phyloP scores from a whole-genome alignment of 2,797 vertebrate genomes.

The Cottoperca gobio region DNA sequence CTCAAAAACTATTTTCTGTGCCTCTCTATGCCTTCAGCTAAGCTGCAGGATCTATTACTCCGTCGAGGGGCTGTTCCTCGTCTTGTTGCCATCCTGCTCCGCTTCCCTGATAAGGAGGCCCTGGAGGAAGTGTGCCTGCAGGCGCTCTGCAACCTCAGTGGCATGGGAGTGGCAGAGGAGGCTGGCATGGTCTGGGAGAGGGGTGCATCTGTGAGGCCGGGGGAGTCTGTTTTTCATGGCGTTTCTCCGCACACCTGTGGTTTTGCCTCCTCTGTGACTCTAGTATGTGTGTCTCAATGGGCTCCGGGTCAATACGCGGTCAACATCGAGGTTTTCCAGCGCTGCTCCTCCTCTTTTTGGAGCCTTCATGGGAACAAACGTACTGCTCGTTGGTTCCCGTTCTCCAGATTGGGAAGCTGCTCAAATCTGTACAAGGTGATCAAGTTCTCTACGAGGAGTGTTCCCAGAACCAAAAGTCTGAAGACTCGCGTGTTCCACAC shows the following conservation, averaged over 20 bases:
- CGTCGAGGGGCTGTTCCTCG: conserved; percentile 85
- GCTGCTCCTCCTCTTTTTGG: conserved; percentile 81
- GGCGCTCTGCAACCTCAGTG: conserved; percentile 89
- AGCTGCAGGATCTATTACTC: conserved; percentile 87
- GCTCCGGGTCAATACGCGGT: conserved; percentile 73
- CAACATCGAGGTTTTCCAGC: conserved; percentile 80
- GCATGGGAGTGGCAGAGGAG: conserved; percentile 80
- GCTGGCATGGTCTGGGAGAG: conserved; percentile 78
- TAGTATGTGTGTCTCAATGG: conserved; percentile 76
- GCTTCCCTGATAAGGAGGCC: conserved; percentile 81
- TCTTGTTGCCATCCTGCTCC: conserved; percentile 85
- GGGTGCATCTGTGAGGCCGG: conserved; percentile 52
- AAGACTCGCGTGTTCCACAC: conserved; percentile 82
- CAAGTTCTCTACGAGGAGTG: conserved; percentile 67
- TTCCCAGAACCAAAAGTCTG: conserved; percentile 70
- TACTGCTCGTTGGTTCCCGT: conserved; percentile 48
- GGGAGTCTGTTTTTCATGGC: conserved; percentile 76
- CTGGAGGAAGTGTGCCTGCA: conserved; percentile 86
- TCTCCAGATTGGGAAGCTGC: conserved; percentile 59
- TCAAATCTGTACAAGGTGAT: conserved; percentile 73
- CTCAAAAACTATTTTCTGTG: background rate
- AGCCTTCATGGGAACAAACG: conserved; percentile 61
- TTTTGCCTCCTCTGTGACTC: conserved; percentile 74
- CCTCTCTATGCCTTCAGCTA: conserved; percentile 66
- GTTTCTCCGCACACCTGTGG: conserved; percentile 67